These are phyloP conservation scores for Ciconia boyciana DNA, from an alignment of 2,113 vertebrate species.

Conservation along the genomic window DNA sequence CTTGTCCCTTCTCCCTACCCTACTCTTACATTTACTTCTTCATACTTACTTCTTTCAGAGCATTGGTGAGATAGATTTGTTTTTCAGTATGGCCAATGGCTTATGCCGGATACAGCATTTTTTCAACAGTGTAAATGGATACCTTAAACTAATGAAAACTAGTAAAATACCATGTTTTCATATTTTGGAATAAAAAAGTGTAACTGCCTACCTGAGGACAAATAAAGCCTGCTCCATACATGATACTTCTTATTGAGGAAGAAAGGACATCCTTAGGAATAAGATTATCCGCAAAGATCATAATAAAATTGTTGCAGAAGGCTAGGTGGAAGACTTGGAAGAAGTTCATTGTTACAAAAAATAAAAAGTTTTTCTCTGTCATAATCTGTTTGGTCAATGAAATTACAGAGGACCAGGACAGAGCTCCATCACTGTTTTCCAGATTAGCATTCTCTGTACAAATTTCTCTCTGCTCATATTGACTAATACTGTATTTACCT, in stretches of 20 bases:
- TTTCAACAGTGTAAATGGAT: neutral
- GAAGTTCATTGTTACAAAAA: slow-evolving; percentile 90
- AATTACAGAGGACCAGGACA: slow-evolving; percentile 71
- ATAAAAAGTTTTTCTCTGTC: slow-evolving; percentile 79
- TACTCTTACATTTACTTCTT: neutral
- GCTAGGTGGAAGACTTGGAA: slow-evolving; percentile 88
- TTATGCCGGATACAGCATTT: neutral
- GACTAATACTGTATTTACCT: slow-evolving; percentile 74
- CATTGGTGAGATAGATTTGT: neutral
- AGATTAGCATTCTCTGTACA: neutral
- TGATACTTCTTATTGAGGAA: slow-evolving; percentile 79
- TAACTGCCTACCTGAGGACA: slow-evolving; percentile 83
- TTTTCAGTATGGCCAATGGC: neutral
- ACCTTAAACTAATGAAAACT: neutral
- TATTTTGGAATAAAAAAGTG: neutral
- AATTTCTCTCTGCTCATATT: slow-evolving; percentile 65
- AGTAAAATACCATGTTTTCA: neutral
- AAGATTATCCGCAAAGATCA: slow-evolving; percentile 88
- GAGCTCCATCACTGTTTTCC: neutral
- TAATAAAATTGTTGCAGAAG: slow-evolving; percentile 89
- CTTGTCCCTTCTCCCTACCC: neutral
- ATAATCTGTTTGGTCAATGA: slow-evolving; percentile 81
- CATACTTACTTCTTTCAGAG: neutral
- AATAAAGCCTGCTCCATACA: slow-evolving; percentile 90
- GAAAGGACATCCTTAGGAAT: slow-evolving; percentile 82